Evolutionary conservation across 2,888 invertebrate genomes (phyloP), one percentile per base, ranked within the genome.

Genomic region (Tortricodes alternella): DNA sequence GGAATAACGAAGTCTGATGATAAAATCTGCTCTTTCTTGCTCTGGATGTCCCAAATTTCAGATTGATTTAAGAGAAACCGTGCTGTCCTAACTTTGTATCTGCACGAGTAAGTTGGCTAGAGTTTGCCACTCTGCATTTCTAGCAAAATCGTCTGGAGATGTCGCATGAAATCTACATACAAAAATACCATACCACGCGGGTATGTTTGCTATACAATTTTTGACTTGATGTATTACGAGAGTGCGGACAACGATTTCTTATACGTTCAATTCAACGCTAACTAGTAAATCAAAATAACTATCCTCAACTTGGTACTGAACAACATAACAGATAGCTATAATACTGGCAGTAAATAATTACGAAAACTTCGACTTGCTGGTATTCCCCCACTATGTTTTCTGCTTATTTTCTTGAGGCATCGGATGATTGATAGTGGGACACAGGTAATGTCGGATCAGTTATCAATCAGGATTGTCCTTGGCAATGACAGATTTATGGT

Each of bases 391-490:
- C 34, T 46, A 48, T 60, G 55, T 61, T 58, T 52, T 58, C n/a
- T 56, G 39, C 21, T 37, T 49, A 49, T 49, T 59, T 61, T 62
- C 57, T 50, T 37, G 41, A 55, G 58, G 56, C 29, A 53, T 39
- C 52, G 51, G 62, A 59, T 63, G 53, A 55, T 51, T 41, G 46
- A 64, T 63, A 50, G 61, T 58, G 62, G 64, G 66, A 76, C 76
- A 75, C 75, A 76, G 74, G 79, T 74, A 74, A 74, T 72, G 77
- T 72, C 74, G 65, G 72, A 74, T 75, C 70, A 62, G 62, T 56
- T 69, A 80, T 81, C 79, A 71, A 80, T 81, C 80, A 80, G 67
- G 59, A 60, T 59, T 67, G 78, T 67, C 81, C 80, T 79, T 80
- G 78, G 70, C 76, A 71, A 68, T 76, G 78, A 67, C 75, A 76